Evolutionary conservation across 2,797 vertebrate species (phyloP), one percentile per base, ranked within the genome.

Genomic region (Heliangelus exortis): DNA sequence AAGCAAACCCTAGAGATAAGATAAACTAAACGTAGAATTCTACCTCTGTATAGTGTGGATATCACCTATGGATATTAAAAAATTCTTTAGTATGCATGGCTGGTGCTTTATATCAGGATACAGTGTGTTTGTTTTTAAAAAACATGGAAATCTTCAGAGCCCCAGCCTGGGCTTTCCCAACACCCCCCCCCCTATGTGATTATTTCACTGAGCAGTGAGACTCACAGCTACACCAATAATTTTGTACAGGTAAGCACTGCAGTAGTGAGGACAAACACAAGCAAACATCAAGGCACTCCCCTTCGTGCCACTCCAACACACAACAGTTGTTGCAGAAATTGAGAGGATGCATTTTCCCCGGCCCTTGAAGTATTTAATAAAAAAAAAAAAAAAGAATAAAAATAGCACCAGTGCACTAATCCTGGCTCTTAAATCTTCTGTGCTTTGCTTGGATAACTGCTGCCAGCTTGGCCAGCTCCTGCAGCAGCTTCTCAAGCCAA

Each of bases 351-450:
- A 58, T 78, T 94, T 92, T 55, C 82, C 43, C 43, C 58, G 19
- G 25, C 47, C 89, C 89, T 84, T 95, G 54, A 91, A 94, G 76
- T 82, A 77, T 96, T 95, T 93, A 92, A 95, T 93, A 96, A 77
- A 84, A 81, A 50, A 50, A 90, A 96, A 77, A 84, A 81, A 50
- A 50, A 90, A 22, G 78, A 87, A 97, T 90, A 97, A 96, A 97
- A 96, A 97, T 94, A 96, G 89, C 78, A 55, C 85, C 45, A 71
- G 84, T 90, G 93, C 91, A 93, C 65, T 93, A 93, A 96, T 92
- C 89, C 87, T 97, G 93, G 84, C 94, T 97, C 92, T 96, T 97
- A 97, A 97, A 97, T 91, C 94, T 97, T 97, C 87, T 47, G 71
- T 84, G 86, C 92, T 89, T 94, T 80, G 88, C 90, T 84, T 95